Evolutionary conservation across 2,113 vertebrate species (phyloP).

Genomic region (Athene noctua): DNA sequence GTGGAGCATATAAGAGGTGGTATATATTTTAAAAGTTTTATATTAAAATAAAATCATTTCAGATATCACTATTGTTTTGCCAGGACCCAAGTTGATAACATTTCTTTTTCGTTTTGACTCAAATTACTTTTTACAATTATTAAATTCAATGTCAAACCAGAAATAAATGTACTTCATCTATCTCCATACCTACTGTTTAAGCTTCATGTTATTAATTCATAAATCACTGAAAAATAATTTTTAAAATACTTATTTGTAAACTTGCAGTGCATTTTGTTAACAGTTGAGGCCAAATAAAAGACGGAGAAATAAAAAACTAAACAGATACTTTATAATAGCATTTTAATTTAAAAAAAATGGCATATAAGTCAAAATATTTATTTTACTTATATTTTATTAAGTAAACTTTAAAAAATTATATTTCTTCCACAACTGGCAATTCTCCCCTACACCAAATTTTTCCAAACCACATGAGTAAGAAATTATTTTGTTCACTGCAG

Average conservation of each 20-base stretch:
- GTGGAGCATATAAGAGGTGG: background rate
- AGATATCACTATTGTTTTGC: background rate
- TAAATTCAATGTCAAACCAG: background rate
- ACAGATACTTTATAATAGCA: background rate
- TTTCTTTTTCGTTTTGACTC: slow-evolving; percentile 24
- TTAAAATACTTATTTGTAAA: background rate
- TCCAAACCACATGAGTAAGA: background rate
- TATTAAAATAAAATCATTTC: background rate
- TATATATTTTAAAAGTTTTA: background rate
- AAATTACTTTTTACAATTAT: slow-evolving; percentile 35
- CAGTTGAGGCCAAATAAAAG: background rate
- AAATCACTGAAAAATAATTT: background rate
- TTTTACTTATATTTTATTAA: background rate
- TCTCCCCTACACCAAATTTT: background rate
- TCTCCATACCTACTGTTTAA: background rate
- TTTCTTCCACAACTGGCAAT: background rate
- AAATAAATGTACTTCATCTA: slow-evolving; percentile 18
- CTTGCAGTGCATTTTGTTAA: background rate
- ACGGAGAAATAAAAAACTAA: background rate
- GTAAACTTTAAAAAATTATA: background rate
- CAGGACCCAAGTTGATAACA: background rate
- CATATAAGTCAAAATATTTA: background rate
- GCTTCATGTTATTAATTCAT: slow-evolving; percentile 40
- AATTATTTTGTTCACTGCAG: background rate
- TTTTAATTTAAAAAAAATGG: background rate